phyloP scores from a whole-genome alignment of 1,140 invertebrate species.

The Dolichoris vasculosae region DNA sequence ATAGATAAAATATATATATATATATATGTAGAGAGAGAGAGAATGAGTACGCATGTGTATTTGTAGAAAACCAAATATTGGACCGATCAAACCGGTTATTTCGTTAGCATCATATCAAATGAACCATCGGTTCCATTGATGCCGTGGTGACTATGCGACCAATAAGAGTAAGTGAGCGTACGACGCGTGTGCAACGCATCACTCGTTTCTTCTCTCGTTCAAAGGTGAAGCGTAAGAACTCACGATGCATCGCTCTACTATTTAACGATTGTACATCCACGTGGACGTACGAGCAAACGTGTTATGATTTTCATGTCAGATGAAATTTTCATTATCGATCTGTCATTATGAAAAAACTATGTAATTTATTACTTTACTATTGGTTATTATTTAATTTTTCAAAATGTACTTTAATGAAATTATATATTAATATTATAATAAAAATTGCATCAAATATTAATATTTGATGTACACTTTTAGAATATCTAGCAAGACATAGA shows the following conservation, averaged over 20 bases:
- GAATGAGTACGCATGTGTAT: background rate
- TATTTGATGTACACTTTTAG: background rate
- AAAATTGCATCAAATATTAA: no score
- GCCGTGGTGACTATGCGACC: background rate
- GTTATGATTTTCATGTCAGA: background rate
- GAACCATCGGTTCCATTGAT: constrained; percentile 27
- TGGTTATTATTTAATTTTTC: no score
- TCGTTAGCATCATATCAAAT: constrained; percentile 49
- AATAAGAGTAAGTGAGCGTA: constrained; percentile 24
- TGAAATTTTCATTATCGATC: no score
- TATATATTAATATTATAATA: no score
- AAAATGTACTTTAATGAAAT: no score
- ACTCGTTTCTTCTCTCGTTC: background rate
- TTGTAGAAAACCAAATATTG: constrained; percentile 44
- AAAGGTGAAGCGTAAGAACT: background rate
- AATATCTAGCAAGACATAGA: background rate
- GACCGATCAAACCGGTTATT: constrained; percentile 45
- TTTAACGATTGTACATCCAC: background rate
- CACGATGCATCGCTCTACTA: background rate
- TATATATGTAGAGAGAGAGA: background rate
- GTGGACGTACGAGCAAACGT: background rate
- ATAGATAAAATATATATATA: no score
- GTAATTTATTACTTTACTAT: no score
- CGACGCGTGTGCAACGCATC: background rate
- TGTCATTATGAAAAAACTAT: no score